phyloP scores from a whole-genome alignment of 1,140 invertebrate genomes.

The Cecropterus lyciades region DNA sequence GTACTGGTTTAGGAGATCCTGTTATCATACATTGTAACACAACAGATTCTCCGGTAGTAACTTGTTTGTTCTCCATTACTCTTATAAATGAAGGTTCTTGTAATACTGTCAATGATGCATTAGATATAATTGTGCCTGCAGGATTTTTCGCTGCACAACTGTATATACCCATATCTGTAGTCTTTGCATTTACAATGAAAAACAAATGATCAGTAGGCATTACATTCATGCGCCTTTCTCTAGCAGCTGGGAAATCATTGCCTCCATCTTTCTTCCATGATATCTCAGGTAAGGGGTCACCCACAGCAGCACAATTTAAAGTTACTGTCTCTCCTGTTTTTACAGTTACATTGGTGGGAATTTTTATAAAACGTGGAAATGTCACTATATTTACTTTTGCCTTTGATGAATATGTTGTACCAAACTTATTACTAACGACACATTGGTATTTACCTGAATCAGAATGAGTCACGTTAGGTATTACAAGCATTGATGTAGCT shows the following conservation, averaged over 20 bases:
- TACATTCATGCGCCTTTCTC: slow-evolving; percentile 96
- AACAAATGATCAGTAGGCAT: slow-evolving; percentile 96
- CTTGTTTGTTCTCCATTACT: slow-evolving; percentile 93
- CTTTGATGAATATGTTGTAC: slow-evolving; percentile 94
- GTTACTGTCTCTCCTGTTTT: slow-evolving; percentile 94
- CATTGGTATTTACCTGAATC: slow-evolving; percentile 97
- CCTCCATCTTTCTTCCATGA: slow-evolving; percentile 97
- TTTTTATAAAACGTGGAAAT: slow-evolving; percentile 94
- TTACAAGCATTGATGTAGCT: slow-evolving; percentile 88
- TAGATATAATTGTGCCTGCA: slow-evolving; percentile 93
- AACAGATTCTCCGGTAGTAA: slow-evolving; percentile 90
- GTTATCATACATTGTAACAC: slow-evolving; percentile 95
- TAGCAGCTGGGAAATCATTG: slow-evolving; percentile 97
- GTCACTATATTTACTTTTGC: slow-evolving; percentile 94
- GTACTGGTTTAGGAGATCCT: slow-evolving; percentile 93
- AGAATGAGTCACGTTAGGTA: slow-evolving; percentile 89
- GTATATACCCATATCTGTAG: slow-evolving; percentile 95
- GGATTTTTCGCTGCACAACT: slow-evolving; percentile 96
- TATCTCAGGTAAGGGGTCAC: slow-evolving; percentile 94
- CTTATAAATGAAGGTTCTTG: slow-evolving; percentile 94
- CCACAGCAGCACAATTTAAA: slow-evolving; percentile 95
- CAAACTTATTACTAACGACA: slow-evolving; percentile 95
- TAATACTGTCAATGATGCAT: slow-evolving; percentile 94
- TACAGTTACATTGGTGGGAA: slow-evolving; percentile 93
- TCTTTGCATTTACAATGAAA: slow-evolving; percentile 95